Conservation (phyloP, 2,888 invertebrate genomes). For the Eupithecia dodoneata region DNA sequence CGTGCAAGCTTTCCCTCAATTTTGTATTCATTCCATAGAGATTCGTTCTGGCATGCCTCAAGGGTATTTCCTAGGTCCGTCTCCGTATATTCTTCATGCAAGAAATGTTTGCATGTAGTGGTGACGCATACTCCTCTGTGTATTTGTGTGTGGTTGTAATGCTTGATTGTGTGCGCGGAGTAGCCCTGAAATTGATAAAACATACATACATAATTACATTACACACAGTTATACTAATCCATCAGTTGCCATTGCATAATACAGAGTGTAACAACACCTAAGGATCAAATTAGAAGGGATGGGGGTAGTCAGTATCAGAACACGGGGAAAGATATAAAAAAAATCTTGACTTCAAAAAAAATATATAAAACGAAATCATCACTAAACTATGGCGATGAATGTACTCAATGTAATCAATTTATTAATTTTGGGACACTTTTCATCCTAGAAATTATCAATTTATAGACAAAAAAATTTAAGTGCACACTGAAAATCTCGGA, state of each 20-base stretch:
- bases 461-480: too few relatives aligned
- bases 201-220: neutral
- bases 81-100: slow-evolving; percentile 41
- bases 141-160: slow-evolving; percentile 73
- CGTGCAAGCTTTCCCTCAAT: slow-evolving; percentile 60
- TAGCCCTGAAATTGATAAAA: slow-evolving; percentile 58
- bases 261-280: too few relatives aligned
- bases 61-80: slow-evolving; percentile 57
- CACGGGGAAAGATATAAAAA: too few relatives aligned
- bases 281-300: too few relatives aligned
- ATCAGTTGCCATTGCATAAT: neutral
- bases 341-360: too few relatives aligned
- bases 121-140: slow-evolving; percentile 73
- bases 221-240: neutral
- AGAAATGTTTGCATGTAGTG: slow-evolving; percentile 57
- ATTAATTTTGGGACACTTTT: too few relatives aligned
- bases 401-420: too few relatives aligned
- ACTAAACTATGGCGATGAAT: too few relatives aligned
- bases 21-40: slow-evolving; percentile 61
- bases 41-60: slow-evolving; percentile 68
- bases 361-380: too few relatives aligned
- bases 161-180: slow-evolving; percentile 66
- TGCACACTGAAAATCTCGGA: too few relatives aligned
- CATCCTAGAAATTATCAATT: too few relatives aligned
- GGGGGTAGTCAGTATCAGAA: too few relatives aligned